Evolutionary conservation across 2,113 vertebrate genomes (phyloP).

Genomic region (Callaeas wilsoni): DNA sequence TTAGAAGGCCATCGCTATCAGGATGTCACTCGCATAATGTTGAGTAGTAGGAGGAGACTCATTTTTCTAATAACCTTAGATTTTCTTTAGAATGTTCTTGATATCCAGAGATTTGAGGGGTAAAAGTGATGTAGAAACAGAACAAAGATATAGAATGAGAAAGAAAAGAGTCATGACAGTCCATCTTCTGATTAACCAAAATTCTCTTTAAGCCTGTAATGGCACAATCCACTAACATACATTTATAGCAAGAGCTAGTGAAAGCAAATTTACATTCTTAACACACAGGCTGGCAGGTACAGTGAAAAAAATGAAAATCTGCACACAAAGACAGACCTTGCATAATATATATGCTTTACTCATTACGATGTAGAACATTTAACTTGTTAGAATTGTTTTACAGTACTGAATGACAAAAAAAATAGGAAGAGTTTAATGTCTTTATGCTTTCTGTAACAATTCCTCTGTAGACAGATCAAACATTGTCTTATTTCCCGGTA

Average conservation of each 20-base stretch:
- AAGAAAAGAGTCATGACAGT: background rate
- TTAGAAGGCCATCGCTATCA: background rate
- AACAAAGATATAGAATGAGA: background rate
- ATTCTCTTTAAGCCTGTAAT: background rate
- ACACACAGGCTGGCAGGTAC: background rate
- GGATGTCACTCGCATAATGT: background rate
- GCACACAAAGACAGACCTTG: background rate
- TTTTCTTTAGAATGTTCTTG: background rate
- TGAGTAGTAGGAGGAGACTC: background rate
- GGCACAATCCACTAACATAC: background rate
- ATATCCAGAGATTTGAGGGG: background rate
- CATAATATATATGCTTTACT: background rate
- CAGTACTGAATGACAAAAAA: background rate
- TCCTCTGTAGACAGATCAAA: background rate
- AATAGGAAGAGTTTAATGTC: background rate
- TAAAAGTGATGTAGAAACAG: background rate
- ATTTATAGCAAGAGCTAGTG: background rate
- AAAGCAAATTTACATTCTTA: background rate
- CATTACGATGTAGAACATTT: background rate
- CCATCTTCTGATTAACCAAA: background rate
- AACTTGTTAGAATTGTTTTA: background rate
- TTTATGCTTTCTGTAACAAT: background rate
- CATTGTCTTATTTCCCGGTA: background rate
- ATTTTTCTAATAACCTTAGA: background rate
- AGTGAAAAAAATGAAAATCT: background rate